These are phyloP conservation scores for Gymnosoma rotundatum DNA, from an alignment of 2,888 invertebrate genomes.

Conservation along the genomic window DNA sequence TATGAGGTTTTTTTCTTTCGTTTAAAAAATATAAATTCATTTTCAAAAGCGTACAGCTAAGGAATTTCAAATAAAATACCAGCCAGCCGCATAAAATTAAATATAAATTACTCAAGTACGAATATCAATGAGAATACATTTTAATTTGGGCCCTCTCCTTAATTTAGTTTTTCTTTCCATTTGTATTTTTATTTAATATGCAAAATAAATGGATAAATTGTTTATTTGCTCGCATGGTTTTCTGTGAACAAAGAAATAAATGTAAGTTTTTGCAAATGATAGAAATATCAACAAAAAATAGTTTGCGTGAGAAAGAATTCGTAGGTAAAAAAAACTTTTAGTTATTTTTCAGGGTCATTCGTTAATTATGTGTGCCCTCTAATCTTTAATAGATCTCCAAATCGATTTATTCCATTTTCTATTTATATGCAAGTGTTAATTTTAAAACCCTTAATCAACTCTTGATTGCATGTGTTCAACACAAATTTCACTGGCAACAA, in stretches of 20 bases:
- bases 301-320: background rate
- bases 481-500: no score
- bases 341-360: background rate
- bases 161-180: constrained; percentile 5
- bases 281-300: background rate
- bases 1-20: background rate
- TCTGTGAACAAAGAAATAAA: background rate
- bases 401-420: no score
- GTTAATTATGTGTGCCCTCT: background rate
- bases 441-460: no score
- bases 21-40: no score
- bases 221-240: background rate
- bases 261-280: constrained; percentile 13
- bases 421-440: no score
- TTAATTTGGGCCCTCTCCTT: constrained; percentile 25
- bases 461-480: no score
- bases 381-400: background rate
- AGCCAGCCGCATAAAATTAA: constrained; percentile 35
- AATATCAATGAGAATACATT: constrained; percentile 37
- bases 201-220: constrained; percentile 22
- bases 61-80: constrained; percentile 44
- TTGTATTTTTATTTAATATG: constrained; percentile 14
- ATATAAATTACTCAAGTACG: constrained; percentile 59
- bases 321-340: background rate
- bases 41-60: constrained; percentile 36